These are phyloP conservation scores for Bufo gargarizans DNA, from an alignment of 2,113 vertebrate genomes.

Conservation along the genomic window DNA sequence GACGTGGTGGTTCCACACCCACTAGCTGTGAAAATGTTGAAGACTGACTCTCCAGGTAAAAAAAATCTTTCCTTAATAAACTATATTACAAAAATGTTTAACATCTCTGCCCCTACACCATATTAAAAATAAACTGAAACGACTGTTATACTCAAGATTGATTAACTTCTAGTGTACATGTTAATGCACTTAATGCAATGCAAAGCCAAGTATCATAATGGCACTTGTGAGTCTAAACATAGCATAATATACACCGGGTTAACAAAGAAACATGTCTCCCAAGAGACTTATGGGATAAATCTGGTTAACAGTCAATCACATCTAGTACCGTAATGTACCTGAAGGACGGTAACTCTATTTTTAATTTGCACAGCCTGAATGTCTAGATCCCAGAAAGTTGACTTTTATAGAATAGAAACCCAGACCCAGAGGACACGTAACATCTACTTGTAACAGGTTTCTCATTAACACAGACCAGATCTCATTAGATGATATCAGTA, in stretches of 20 bases:
- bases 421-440: constrained; percentile 30
- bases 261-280: background rate
- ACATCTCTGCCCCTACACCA: too few species aligned
- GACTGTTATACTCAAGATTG: too few species aligned
- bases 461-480: constrained; percentile 40
- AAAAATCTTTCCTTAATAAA: too few species aligned
- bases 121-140: too few species aligned
- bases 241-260: background rate
- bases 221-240: background rate
- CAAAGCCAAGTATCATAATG: background rate
- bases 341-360: constrained; percentile 1
- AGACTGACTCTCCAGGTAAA: too few species aligned
- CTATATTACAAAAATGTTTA: too few species aligned
- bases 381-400: constrained; percentile 30
- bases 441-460: constrained; percentile 26
- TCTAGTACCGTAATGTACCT: background rate
- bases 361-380: constrained; percentile 26
- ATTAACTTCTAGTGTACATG: too few species aligned
- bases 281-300: background rate
- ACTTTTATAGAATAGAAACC: constrained; percentile 7
- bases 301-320: background rate
- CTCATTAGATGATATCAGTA: constrained; percentile 42
- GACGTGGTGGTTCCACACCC: too few species aligned
- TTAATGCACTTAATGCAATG: too few species aligned
- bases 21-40: too few species aligned